Evolutionary conservation across 2,888 invertebrate genomes (phyloP), one percentile per base, ranked within the genome.

Genomic region (Lasioglossum figueresi): DNA sequence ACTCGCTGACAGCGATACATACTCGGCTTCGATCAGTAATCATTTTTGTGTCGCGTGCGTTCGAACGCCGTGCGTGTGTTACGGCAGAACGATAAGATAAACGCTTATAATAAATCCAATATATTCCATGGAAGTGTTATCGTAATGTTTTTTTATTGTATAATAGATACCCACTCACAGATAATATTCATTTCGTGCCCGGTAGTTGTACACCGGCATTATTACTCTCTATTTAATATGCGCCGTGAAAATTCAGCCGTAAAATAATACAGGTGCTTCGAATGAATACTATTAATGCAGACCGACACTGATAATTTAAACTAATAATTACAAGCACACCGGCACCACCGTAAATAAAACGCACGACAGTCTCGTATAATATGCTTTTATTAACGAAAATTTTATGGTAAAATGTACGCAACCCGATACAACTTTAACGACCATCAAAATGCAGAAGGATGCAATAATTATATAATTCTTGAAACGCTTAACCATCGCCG

Each of bases 111-210:
- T 59, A 75, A 75, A 75, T 75, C 27, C 27, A 27, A 19, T 40
- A 27, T 56, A 59, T 75, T 59, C 56, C 27, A 34, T 40, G 59
- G 59, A 40, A 43, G 56, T 56, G 59, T 75, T 75, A 75, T 75
- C 75, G 75, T 37, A 40, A 59, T 40, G 52, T 59, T 75, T 43
- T 75, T 37, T 75, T 63, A 43, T 37, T 43, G 40, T 56, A 23
- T 43, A 59, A 75, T 40, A 75, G 56, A 27, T 59, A 59, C 56
- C 40, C 75, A 43, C 56, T 31, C 19, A n/a, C 40, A 43, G 40
- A 59, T 75, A 59, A 75, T 74, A 74, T 74, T 83, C 71, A 48
- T 83, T 48, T 66, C 72, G n/a, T 48, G 76, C 48, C 5, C 77
- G 63, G 80, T 52, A 52, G 27, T 40, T 56, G n/a, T 31, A 2